Conservation (phyloP, 1,140 invertebrate species). For the Diorhabda carinulata region DNA sequence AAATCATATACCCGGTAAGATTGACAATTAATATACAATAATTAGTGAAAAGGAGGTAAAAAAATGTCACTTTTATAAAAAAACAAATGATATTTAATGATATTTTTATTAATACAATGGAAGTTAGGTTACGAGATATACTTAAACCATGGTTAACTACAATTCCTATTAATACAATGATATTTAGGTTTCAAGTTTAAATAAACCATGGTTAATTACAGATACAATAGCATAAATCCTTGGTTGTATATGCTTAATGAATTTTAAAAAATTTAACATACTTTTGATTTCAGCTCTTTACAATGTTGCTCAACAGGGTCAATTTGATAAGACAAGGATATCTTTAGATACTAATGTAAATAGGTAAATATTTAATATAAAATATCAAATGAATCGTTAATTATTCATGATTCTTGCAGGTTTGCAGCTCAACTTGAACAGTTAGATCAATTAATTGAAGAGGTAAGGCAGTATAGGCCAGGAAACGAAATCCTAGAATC, state of each 20-base stretch:
- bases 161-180: too few species aligned
- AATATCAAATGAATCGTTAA: background rate
- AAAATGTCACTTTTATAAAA: too few species aligned
- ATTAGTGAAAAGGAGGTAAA: too few species aligned
- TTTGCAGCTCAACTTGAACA: conserved; percentile 66
- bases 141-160: too few species aligned
- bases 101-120: too few species aligned
- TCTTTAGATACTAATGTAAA: background rate
- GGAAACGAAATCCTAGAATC: conserved; percentile 57
- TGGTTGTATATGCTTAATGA: too few species aligned
- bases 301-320: conserved; percentile 1
- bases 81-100: too few species aligned
- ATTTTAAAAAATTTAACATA: too few species aligned
- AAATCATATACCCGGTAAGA: background rate
- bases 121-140: too few species aligned
- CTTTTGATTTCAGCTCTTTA: background rate
- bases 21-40: background rate
- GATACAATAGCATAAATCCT: too few species aligned
- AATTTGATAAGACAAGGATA: background rate
- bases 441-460: conserved; percentile 72
- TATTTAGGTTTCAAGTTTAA: too few species aligned
- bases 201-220: too few species aligned
- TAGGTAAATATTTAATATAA: conserved; percentile 4
- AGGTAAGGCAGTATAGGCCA: conserved; percentile 62
- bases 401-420: conserved; percentile 25